A percentile compares a stretch with the other conserved stretches of the same genome.
These are phyloP conservation scores for Trissolcus basalis DNA, from an alignment of 1,140 invertebrate genomes.

Conservation along the genomic window DNA sequence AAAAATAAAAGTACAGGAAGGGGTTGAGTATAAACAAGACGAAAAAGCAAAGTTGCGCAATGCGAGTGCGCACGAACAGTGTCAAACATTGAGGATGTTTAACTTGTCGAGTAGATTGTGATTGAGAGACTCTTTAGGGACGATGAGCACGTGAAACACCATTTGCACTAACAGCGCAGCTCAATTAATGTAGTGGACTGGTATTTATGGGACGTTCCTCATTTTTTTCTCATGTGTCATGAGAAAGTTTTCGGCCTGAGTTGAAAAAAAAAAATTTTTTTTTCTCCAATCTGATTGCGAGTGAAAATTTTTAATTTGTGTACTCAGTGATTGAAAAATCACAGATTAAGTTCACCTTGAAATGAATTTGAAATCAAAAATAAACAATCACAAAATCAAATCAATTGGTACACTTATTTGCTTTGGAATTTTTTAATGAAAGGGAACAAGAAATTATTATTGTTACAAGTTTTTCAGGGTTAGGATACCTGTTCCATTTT, in stretches of 20 bases:
- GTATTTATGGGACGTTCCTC: background rate
- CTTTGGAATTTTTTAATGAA: too few relatives aligned
- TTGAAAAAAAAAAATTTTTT: too few relatives aligned
- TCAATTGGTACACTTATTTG: too few relatives aligned
- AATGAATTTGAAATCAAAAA: too few relatives aligned
- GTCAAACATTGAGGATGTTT: slow-evolving; percentile 61
- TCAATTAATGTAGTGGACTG: slow-evolving; percentile 51
- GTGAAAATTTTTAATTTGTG: too few relatives aligned
- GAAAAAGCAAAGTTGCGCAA: slow-evolving; percentile 42
- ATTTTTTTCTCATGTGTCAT: slow-evolving; percentile 3
- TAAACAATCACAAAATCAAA: too few relatives aligned
- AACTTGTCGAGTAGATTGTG: slow-evolving; percentile 64
- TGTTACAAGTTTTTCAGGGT: too few relatives aligned
- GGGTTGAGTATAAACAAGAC: slow-evolving; percentile 35
- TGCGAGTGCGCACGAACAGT: slow-evolving; percentile 55
- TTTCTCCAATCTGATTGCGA: too few relatives aligned
- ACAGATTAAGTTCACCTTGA: too few relatives aligned
- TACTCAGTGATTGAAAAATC: too few relatives aligned
- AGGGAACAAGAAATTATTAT: too few relatives aligned
- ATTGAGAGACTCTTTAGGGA: slow-evolving; percentile 63
- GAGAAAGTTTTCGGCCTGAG: slow-evolving; percentile 19
- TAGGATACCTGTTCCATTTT: too few relatives aligned
- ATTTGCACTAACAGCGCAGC: slow-evolving; percentile 61
- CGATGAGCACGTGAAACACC: slow-evolving; percentile 44
- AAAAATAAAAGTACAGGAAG: background rate